Base-by-base conservation (phyloP, 2,797 vertebrate genomes). In the Micrastur ruficollis region DNA sequence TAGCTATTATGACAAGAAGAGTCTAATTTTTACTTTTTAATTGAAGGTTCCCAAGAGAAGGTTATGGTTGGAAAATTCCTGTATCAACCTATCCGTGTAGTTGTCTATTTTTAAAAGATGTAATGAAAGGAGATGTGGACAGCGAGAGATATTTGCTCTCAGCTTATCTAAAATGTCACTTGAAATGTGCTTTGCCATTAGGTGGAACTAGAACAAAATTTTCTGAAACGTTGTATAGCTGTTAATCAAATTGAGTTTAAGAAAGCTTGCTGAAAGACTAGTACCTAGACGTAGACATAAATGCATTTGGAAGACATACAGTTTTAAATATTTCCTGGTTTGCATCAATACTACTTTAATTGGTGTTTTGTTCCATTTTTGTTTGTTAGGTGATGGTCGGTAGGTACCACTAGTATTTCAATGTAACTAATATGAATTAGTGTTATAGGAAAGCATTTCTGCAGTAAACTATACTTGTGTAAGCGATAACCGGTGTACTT, bases 371-470 rank as follows among this genome's bases (percentile, higher is more conserved):
- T 86, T 94, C 63, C 40, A 16, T 53, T 88, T 93, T 31, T 49
- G 25, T 52, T 84, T 93, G 49, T 71, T 63, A 86, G 53, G 15
- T 71, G 52, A n/a, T 29, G 20, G 55, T 31, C 70, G 42, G 81
- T 86, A 80, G 3, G 10, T 91, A 50, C 44, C 20, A 55, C 72
- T 83, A 65, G 40, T 74, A 9, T 81, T 89, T 95, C 61, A 40
- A 61, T 86, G 56, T 94, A 94, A 93, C 95, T 95, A 76, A 89
- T 73, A 62, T 58, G 55, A 93, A 38, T 80, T 49, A 47, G 80
- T 95, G 74, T 91, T 92, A 72, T 17, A 86, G 71, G 58, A 61
- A 94, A 85, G 49, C 15, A 59, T 90, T 95, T 97, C 53, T 95
- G 62, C 58, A 78, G 23, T 83, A 79, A 93, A 65, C 58, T 91